Conservation (phyloP, 2,113 vertebrate genomes). For the Fregetta grallaria region DNA sequence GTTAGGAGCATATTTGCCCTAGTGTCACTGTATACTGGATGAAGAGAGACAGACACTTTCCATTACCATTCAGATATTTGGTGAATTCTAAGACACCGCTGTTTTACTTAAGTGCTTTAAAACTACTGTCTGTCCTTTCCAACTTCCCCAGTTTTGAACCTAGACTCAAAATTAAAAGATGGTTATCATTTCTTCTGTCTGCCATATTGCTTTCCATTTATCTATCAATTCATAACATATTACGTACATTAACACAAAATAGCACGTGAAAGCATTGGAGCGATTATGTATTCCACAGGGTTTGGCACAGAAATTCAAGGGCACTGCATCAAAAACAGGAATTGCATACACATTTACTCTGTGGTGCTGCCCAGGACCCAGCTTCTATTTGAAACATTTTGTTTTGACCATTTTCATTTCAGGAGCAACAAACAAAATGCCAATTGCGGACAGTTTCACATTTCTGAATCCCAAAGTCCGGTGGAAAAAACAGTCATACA, state of each 20-base stretch:
- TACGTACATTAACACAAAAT: background rate
- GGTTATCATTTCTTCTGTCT: background rate
- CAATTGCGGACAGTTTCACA: background rate
- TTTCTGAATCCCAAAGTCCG: background rate
- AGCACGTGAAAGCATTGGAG: background rate
- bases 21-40: accelerated
- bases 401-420: background rate
- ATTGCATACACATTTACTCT: accelerated
- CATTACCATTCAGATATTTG: background rate
- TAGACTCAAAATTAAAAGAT: background rate
- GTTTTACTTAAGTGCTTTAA: background rate
- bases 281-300: background rate
- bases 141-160: background rate
- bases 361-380: background rate
- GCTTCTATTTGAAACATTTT: background rate
- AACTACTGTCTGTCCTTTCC: background rate
- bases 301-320: background rate
- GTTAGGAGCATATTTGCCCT: background rate
- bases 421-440: background rate
- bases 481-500: background rate
- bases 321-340: background rate
- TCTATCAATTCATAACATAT: background rate
- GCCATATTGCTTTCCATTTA: background rate
- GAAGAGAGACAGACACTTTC: background rate
- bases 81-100: background rate